A percentile compares a stretch with the other conserved stretches of the same genome.
Conservation (phyloP, 2,888 invertebrate species). For the Dryococelus australis region DNA sequence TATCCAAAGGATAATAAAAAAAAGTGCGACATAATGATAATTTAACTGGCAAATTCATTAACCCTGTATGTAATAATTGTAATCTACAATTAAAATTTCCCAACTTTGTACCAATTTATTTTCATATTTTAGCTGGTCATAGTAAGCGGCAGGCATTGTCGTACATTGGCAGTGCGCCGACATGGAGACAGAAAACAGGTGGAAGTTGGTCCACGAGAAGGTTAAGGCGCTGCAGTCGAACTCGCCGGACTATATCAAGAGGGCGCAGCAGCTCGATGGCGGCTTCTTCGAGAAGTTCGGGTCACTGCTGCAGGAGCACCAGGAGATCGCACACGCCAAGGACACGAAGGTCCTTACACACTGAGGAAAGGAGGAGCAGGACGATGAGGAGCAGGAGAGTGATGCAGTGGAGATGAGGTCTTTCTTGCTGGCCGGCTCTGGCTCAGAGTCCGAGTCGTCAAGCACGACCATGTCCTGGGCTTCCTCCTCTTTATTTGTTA, state of each 20-base stretch:
- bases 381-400: constrained; percentile 55
- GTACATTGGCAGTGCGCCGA: no score
- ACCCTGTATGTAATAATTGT: no score
- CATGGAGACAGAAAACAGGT: constrained; percentile 39
- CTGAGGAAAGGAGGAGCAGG: no score
- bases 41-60: no score
- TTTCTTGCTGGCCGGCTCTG: constrained; percentile 56
- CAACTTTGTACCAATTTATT: no score
- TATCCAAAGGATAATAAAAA: no score
- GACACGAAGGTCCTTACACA: no score
- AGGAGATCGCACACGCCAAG: constrained; percentile 46
- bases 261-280: constrained; percentile 79
- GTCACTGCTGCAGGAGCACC: constrained; percentile 63
- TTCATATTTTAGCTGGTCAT: no score
- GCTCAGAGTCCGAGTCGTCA: constrained; percentile 71
- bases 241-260: background rate
- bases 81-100: no score
- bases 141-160: background rate
- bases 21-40: no score
- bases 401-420: constrained; percentile 56
- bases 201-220: constrained; percentile 35
- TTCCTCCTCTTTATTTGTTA: no score
- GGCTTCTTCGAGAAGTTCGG: constrained; percentile 87
- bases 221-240: constrained; percentile 26
- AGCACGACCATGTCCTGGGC: no score